Conservation (phyloP, 2,888 invertebrate genomes). For the Ecliptopera silaceata region DNA sequence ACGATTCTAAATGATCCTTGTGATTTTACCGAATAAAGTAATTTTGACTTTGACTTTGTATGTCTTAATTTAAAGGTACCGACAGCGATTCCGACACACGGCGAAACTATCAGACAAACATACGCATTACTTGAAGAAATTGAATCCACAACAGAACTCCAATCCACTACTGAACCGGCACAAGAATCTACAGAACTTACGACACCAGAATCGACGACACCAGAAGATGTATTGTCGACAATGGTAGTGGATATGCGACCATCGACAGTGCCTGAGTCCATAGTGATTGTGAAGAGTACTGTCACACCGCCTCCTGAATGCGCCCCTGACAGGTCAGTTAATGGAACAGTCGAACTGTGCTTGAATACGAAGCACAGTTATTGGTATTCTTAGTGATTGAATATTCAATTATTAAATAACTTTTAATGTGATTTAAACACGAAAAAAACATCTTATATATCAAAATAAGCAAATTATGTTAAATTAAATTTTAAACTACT, state of each 20-base stretch:
- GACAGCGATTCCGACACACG: not conserved
- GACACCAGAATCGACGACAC: not conserved
- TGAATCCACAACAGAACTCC: not conserved
- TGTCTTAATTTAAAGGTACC: not conserved
- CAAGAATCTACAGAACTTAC: not conserved
- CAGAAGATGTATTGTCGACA: not conserved
- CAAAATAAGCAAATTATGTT: too few relatives aligned
- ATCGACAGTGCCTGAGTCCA: not conserved
- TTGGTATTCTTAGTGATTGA: too few relatives aligned
- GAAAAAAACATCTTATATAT: too few relatives aligned
- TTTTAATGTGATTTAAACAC: too few relatives aligned
- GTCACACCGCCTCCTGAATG: constrained; percentile 37
- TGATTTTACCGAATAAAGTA: too few relatives aligned
- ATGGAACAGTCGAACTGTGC: too few relatives aligned
- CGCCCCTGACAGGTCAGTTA: constrained; percentile 40
- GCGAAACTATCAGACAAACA: not conserved
- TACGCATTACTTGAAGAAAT: not conserved
- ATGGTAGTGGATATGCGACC: not conserved
- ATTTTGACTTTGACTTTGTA: too few relatives aligned
- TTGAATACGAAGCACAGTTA: too few relatives aligned
- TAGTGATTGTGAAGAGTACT: constrained; percentile 34
- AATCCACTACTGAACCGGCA: not conserved
- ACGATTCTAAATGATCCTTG: too few relatives aligned
- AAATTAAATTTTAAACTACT: too few relatives aligned
- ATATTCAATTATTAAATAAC: too few relatives aligned